Evolutionary conservation across 2,888 invertebrate genomes (phyloP).

Genomic region (Sinhomidia bicolor): DNA sequence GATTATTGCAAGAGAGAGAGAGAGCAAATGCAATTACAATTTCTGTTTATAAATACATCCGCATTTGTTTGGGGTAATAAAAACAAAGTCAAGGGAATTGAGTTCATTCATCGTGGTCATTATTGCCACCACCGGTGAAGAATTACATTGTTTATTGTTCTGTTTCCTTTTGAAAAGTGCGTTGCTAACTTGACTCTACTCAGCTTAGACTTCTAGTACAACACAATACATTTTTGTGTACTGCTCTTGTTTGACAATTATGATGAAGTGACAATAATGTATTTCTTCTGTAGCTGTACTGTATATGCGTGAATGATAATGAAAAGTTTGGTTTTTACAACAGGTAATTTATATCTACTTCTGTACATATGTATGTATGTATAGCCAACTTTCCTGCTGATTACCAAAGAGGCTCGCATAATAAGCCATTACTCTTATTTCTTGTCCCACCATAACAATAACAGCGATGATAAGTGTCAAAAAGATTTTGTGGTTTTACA

Average conservation of each 20-base stretch:
- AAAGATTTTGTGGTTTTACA: background rate
- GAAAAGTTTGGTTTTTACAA: background rate
- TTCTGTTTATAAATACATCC: too few relatives aligned
- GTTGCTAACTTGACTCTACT: too few relatives aligned
- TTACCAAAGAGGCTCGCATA: background rate
- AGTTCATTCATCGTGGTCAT: background rate
- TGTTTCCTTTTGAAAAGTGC: background rate
- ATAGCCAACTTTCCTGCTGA: background rate
- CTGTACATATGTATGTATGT: background rate
- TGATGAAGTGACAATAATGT: conserved; percentile 62
- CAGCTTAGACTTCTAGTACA: background rate
- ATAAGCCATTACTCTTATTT: conserved; percentile 32
- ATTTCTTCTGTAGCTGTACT: conserved; percentile 3
- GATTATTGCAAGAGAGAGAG: too few relatives aligned
- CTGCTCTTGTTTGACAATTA: conserved; percentile 45
- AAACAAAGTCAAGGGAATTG: background rate
- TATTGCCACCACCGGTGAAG: background rate
- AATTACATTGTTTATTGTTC: background rate
- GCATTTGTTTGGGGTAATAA: too few relatives aligned
- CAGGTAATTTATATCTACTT: too few relatives aligned
- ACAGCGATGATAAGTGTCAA: background rate
- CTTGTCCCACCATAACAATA: conserved; percentile 8
- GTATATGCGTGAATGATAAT: background rate
- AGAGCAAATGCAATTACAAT: too few relatives aligned
- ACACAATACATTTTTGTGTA: background rate